Base-by-base conservation (phyloP, 2,888 invertebrate species). In the Gymnocheta viridis region DNA sequence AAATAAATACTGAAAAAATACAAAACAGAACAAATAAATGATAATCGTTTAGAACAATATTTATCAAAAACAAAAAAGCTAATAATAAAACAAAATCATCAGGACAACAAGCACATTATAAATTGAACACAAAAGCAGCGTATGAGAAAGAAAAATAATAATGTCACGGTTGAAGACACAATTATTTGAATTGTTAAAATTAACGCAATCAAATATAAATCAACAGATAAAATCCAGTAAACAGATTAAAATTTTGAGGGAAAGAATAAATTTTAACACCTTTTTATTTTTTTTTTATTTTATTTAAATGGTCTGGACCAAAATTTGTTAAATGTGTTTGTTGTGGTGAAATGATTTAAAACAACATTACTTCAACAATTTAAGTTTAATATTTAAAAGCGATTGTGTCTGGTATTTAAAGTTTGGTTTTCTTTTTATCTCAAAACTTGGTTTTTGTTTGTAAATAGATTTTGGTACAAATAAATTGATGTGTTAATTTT, bases 401-500 rank as follows among this genome's bases (percentile, higher is more conserved):
- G 56, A 29, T 17, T 29, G 17, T 9, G 12, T 10, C n/a, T 17
- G 17, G 17, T n/a, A 56, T 29, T 56, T 24, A 12, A 51, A 51
- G 24, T 51, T 27, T n/a, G n/a, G n/a, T 14, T 49, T 7, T 51
- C 12, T 14, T 24, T 51, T 12, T 51, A 1, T 56, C 54, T 54
- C n/a, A 54, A 54, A 54, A 54, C n/a, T 54, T 54, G 27, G 14
- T 5, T 32, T 17, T 29, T 54, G 14, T 29, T 29, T 29, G 29
- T 32, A 56, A 56, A 32, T 32, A 29, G 0, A n/a, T n/a, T n/a
- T n/a, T n/a, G n/a, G n/a, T n/a, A 32, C 29, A 56, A 56, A 29
- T 17, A 56, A 56, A 56, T 47, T 47, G 29, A 56, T 17, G 56
- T 56, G 56, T 56, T 56, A 56, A 56, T 56, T 56, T 56, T 56